Conservation (phyloP, 2,888 invertebrate species). For the Yponomeuta plumbellus region DNA sequence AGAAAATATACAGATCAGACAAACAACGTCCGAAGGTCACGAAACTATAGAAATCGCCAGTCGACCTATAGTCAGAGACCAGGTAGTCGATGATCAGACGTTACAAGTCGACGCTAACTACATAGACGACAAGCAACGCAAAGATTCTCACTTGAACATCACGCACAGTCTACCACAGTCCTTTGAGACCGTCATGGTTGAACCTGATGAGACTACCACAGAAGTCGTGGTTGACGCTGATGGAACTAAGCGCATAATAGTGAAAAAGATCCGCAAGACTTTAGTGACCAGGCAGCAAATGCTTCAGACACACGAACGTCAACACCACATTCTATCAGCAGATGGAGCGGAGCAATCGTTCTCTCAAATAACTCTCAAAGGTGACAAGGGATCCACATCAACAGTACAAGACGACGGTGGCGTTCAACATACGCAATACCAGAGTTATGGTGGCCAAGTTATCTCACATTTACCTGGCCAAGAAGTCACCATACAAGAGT, state of each 20-base stretch:
- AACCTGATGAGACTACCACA: slow-evolving; percentile 89
- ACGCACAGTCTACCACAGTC: slow-evolving; percentile 84
- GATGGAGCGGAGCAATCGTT: slow-evolving; percentile 78
- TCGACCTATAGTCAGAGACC: slow-evolving; percentile 71
- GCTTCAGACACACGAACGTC: slow-evolving; percentile 78
- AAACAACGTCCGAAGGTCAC: slow-evolving; percentile 78
- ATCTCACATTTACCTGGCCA: slow-evolving; percentile 79
- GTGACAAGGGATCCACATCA: slow-evolving; percentile 78
- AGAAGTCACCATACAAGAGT: slow-evolving; percentile 80
- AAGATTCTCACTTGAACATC: slow-evolving; percentile 82
- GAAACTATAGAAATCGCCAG: slow-evolving; percentile 85
- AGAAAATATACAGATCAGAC: slow-evolving; percentile 81
- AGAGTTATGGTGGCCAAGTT: slow-evolving; percentile 80
- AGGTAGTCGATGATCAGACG: slow-evolving; percentile 74
- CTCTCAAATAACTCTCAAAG: slow-evolving; percentile 81
- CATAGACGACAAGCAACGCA: slow-evolving; percentile 67
- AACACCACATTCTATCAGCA: slow-evolving; percentile 71
- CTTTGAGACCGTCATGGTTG: slow-evolving; percentile 87
- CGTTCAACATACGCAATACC: slow-evolving; percentile 78
- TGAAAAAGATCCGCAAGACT: slow-evolving; percentile 83
- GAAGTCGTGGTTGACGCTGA: slow-evolving; percentile 88
- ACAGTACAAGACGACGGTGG: slow-evolving; percentile 77
- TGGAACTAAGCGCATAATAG: slow-evolving; percentile 87
- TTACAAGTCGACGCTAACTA: slow-evolving; percentile 85
- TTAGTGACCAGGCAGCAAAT: slow-evolving; percentile 81